Base-by-base conservation (phyloP, 2,888 invertebrate species). In the Parnassius glacialis region DNA sequence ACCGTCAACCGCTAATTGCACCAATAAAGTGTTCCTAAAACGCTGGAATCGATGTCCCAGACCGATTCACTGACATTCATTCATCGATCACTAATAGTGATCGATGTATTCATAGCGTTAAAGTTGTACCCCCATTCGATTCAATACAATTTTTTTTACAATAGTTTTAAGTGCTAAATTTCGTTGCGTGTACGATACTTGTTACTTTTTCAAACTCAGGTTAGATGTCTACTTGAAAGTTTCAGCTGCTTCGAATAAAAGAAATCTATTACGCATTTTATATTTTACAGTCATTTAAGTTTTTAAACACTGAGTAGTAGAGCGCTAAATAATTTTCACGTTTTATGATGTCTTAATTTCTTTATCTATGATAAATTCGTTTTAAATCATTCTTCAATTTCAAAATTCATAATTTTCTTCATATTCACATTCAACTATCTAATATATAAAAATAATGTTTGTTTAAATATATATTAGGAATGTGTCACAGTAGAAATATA, bases 11-110 rank as follows among this genome's bases (percentile, higher is more conserved):
- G 74, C 81, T 85, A 85, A 87, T 85, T 84, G 83, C 84, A 78
- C 83, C 85, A 78, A 86, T 87, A 85, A 86, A 87, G 84, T 75
- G 71, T 74, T 78, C 76, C 76, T 76, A 78, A 80, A 84, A 81
- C 80, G 79, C 79, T 79, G 73, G 64, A 72, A 77, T 71, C 78
- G 72, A 64, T 76, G 75, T 78, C 75, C 74, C 77, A 76, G 74
- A 78, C 74, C 75, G 70, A 80, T 76, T 78, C 74, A 71, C 54
- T 68, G 16, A 3, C 65, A 72, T 60, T 65, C 54, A 34, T n/a
- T 3, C 25, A 61, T 3, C 20, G 16, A 54, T 48, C 16, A 43
- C 13, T 47, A n/a, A n/a, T n/a, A n/a, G n/a, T n/a, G n/a, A n/a
- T n/a, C n/a, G n/a, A n/a, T n/a, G n/a, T n/a, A n/a, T n/a, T n/a